Base-by-base conservation (phyloP, 2,888 invertebrate genomes). In the Pheosia gnoma region DNA sequence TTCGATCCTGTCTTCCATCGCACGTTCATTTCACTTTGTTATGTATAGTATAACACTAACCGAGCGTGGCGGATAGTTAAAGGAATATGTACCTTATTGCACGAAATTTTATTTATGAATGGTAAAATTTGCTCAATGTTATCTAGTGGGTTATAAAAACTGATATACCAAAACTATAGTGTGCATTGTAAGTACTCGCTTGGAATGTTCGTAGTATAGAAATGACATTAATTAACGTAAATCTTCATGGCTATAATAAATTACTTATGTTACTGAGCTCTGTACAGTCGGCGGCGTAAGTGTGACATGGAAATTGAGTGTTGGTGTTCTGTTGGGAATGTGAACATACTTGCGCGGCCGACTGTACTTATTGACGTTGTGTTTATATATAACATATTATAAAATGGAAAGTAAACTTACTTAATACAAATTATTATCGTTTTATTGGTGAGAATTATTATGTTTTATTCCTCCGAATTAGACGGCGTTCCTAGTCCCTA, bases 301-400 rank as follows among this genome's bases (percentile, higher is more conserved):
- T n/a, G 57, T 47, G 55, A 9, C 36, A 9, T 53, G 4, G 54
- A 25, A 47, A 41, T 65, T 54, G 60, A 59, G 57, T 66, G 62
- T 62, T 68, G 68, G 66, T 55, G 55, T 74, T 58, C 71, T 61
- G 72, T 73, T 72, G 68, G 70, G 71, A 70, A 72, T 75, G 72
- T 74, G 72, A 74, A 78, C 79, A 77, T 75, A 80, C 74, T 76
- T 74, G 77, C 68, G 79, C 77, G 71, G 81, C 72, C 79, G 84
- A 77, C 83, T 85, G 83, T 83, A 81, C 84, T 82, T 88, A 86
- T 88, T 87, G 86, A 88, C 86, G 81, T 88, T 93, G 91, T 91
- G 89, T 91, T 92, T 92, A 89, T 91, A 89, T 90, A 93, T 92
- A 92, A 93, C 93, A 93, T 91, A 91, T 91, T 93, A 93, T 93